Percentiles rank a stretch among this genome's conserved stretches.
Conservation (phyloP, 2,113 vertebrate species). For the Malurus melanocephalus region DNA sequence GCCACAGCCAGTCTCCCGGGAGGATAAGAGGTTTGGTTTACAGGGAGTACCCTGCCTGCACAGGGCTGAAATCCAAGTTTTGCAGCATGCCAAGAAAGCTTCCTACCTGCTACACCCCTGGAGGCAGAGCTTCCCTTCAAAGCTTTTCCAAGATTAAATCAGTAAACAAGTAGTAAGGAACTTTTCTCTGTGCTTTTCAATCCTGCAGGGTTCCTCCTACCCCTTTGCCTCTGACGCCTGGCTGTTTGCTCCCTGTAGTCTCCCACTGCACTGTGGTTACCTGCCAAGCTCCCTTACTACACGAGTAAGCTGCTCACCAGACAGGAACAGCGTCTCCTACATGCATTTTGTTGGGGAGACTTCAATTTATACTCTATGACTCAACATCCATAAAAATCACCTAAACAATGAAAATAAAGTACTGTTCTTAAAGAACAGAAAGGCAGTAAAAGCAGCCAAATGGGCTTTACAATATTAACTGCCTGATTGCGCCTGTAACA, state of each 20-base stretch:
- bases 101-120: fast-evolving
- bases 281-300: not conserved
- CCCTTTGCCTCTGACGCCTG: not conserved
- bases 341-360: not conserved
- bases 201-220: not conserved
- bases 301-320: not conserved
- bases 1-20: not conserved
- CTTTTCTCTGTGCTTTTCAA: not conserved
- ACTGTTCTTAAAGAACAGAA: not conserved
- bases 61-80: not conserved
- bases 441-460: not conserved
- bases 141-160: not conserved
- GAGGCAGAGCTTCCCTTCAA: not conserved
- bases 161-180: not conserved
- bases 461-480: not conserved
- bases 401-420: not conserved
- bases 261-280: not conserved
- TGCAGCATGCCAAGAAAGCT: not conserved
- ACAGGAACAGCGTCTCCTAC: not conserved
- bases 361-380: not conserved
- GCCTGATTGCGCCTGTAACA: not conserved
- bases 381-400: not conserved
- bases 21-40: not conserved
- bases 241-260: not conserved
- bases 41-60: not conserved